Conservation (phyloP, 1,140 invertebrate species). For the Drosophila pectinifera region DNA sequence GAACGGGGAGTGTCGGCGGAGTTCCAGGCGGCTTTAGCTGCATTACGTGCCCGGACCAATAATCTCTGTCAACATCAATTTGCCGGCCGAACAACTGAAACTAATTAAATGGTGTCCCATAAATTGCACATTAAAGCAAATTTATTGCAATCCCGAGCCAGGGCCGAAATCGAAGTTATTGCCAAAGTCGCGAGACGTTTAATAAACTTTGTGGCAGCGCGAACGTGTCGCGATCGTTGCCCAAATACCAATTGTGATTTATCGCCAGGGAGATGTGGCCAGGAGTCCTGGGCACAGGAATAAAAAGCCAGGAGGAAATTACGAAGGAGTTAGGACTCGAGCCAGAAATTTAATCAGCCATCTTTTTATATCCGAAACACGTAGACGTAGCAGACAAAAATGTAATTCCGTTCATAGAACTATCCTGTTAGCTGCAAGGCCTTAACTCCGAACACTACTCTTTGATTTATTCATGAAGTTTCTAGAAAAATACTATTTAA, state of each 20-base stretch:
- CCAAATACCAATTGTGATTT: constrained; percentile 67
- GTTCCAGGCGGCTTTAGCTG: constrained; percentile 36
- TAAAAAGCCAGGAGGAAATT: neutral
- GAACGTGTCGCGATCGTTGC: constrained; percentile 73
- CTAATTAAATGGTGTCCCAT: constrained; percentile 85
- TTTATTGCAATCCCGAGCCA: constrained; percentile 77
- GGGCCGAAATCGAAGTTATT: constrained; percentile 75
- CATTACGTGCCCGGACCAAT: constrained; percentile 79
- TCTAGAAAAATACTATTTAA: neutral
- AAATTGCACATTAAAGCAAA: constrained; percentile 85
- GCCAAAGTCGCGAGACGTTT: constrained; percentile 81
- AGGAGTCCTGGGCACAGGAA: constrained; percentile 1
- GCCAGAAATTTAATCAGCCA: constrained; percentile 41
- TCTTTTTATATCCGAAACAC: constrained; percentile 24
- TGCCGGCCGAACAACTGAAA: constrained; percentile 70
- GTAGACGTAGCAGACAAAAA: constrained; percentile 3
- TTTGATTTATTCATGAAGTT: constrained; percentile 2
- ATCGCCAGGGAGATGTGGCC: constrained; percentile 35
- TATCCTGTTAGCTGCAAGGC: neutral
- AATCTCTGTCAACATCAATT: constrained; percentile 85
- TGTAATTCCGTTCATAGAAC: constrained; percentile 2
- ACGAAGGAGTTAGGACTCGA: neutral
- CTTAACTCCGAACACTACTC: neutral
- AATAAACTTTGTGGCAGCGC: constrained; percentile 73
- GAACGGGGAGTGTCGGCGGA: neutral